Percentiles rank a stretch among this genome's conserved stretches.
phyloP scores from a whole-genome alignment of 2,888 invertebrate species.

The Polylopha cassiicola region DNA sequence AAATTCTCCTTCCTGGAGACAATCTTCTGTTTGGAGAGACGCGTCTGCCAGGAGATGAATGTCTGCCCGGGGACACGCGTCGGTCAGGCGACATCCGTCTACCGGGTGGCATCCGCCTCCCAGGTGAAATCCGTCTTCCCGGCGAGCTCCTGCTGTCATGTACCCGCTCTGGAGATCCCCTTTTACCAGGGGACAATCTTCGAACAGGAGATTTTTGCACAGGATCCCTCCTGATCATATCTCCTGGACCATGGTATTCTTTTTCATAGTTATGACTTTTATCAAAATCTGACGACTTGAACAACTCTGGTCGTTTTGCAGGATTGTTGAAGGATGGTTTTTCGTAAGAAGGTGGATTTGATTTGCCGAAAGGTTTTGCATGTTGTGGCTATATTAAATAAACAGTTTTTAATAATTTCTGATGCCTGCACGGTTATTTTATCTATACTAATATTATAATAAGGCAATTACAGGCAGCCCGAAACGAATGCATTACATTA shows the following conservation, averaged over 20 bases:
- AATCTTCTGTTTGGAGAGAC: too few species aligned
- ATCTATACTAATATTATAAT: too few species aligned
- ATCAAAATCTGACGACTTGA: background rate
- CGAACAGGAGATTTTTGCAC: conserved; percentile 20
- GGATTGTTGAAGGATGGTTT: background rate
- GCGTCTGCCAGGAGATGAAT: too few species aligned
- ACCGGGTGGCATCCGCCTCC: conserved; percentile 20
- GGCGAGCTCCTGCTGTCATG: conserved; percentile 23
- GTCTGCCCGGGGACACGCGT: too few species aligned
- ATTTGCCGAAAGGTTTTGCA: background rate
- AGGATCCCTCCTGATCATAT: conserved; percentile 27
- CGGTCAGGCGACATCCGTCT: conserved; percentile 15
- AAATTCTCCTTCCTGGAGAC: too few species aligned
- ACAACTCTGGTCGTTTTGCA: background rate
- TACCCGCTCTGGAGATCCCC: conserved; percentile 17
- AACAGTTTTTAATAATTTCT: background rate
- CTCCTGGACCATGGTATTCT: conserved; percentile 6
- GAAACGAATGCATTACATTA: too few species aligned
- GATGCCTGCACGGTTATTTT: too few species aligned
- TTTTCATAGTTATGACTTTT: conserved; percentile 14
- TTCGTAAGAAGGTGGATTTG: background rate
- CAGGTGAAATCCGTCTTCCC: conserved; percentile 18
- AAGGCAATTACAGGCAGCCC: too few species aligned
- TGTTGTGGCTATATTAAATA: conserved; percentile 1
- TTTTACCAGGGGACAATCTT: conserved; percentile 7